These are phyloP conservation scores for Thereuonema tuberculata DNA, from an alignment of 1,140 invertebrate genomes.

Conservation along the genomic window DNA sequence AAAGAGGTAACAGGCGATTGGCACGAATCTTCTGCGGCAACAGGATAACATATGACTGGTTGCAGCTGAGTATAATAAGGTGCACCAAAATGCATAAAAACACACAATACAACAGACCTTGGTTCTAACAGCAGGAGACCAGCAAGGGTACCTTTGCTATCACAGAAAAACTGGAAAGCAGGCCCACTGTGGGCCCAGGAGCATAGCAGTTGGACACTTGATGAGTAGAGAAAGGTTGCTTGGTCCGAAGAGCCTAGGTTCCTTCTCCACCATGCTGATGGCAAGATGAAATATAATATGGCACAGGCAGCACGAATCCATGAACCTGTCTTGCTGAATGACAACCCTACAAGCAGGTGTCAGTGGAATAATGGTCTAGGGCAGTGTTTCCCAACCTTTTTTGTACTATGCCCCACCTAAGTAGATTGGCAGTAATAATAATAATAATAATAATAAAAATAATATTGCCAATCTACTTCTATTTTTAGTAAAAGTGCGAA, in stretches of 20 bases:
- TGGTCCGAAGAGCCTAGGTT: slow-evolving; percentile 12
- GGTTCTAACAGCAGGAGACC: slow-evolving; percentile 1
- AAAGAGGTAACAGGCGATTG: too few relatives aligned
- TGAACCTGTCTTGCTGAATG: neutral
- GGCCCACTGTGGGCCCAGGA: slow-evolving; percentile 9
- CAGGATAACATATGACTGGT: too few relatives aligned
- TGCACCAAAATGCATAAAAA: too few relatives aligned
- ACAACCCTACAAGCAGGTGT: neutral
- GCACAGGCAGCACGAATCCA: slow-evolving; percentile 2
- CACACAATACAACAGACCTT: neutral
- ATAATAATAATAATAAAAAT: too few relatives aligned
- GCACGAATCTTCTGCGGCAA: too few relatives aligned
- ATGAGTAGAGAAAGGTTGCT: slow-evolving; percentile 13
- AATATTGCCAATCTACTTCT: too few relatives aligned
- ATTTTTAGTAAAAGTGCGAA: too few relatives aligned
- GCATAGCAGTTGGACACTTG: slow-evolving; percentile 2
- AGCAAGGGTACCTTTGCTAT: neutral
- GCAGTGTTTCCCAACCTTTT: too few relatives aligned
- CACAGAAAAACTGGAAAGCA: slow-evolving; percentile 1
- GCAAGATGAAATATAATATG: slow-evolving; percentile 6
- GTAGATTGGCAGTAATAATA: too few relatives aligned
- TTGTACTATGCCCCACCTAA: too few relatives aligned
- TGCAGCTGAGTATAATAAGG: too few relatives aligned
- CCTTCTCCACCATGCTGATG: slow-evolving; percentile 14
- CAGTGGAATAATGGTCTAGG: too few relatives aligned